Evolutionary conservation across 1,140 invertebrate genomes (phyloP).

Genomic region (Drosophila ficusphila): DNA sequence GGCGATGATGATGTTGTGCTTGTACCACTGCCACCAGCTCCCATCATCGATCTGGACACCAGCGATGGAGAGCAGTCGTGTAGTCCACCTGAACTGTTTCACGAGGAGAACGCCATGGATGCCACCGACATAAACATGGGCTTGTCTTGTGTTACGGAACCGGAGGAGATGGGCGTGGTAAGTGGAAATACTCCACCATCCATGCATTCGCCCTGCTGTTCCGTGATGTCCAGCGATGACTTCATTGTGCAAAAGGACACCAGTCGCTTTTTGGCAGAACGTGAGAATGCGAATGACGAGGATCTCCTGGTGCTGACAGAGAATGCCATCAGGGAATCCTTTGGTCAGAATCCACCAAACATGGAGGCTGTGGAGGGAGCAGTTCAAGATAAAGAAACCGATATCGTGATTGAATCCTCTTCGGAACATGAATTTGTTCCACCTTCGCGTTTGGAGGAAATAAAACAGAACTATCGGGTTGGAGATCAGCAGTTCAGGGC

Average conservation of each 20-base stretch:
- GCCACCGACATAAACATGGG: constrained; percentile 56
- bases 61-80: constrained; percentile 37
- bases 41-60: constrained; percentile 64
- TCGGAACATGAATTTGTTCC: constrained; percentile 69
- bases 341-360: background rate
- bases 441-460: constrained; percentile 54
- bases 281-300: constrained; percentile 63
- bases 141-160: constrained; percentile 1
- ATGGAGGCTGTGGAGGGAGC: background rate
- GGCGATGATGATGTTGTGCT: constrained; percentile 68
- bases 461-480: constrained; percentile 69
- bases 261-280: constrained; percentile 51
- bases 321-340: constrained; percentile 57
- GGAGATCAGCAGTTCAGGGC: constrained; percentile 73
- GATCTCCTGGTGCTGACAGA: constrained; percentile 67
- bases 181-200: background rate
- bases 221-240: constrained; percentile 75
- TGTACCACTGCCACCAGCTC: constrained; percentile 64
- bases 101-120: constrained; percentile 77
- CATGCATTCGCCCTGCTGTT: constrained; percentile 61
- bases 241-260: constrained; percentile 79
- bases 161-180: background rate
- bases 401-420: constrained; percentile 30
- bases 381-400: background rate
- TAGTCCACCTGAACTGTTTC: constrained; percentile 7